These are phyloP conservation scores for Enteromius unitaeniatus DNA, from an alignment of 2,797 vertebrate genomes.

Conservation along the genomic window DNA sequence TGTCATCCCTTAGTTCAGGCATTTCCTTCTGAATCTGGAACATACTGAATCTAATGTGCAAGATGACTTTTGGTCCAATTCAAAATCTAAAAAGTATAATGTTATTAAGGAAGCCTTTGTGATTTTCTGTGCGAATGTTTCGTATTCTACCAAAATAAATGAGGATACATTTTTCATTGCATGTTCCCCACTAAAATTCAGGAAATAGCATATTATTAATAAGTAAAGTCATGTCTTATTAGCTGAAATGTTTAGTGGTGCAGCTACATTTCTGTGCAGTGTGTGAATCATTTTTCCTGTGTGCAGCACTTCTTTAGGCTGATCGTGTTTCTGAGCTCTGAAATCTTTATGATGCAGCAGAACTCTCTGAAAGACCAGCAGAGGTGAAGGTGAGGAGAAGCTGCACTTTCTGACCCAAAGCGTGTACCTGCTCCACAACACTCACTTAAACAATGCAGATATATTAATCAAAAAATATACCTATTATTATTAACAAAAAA, in stretches of 20 bases:
- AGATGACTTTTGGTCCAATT: background rate
- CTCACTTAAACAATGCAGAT: background rate
- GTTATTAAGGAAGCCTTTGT: background rate
- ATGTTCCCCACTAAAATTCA: background rate
- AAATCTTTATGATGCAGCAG: slow-evolving; percentile 76
- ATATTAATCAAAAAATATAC: background rate
- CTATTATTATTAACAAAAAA: background rate
- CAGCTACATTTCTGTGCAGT: background rate
- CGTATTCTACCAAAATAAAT: background rate
- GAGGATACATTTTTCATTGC: background rate
- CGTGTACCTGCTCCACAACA: background rate
- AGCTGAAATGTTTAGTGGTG: background rate
- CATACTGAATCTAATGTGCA: background rate
- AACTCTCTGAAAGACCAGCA: slow-evolving; percentile 72
- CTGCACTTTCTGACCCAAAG: background rate
- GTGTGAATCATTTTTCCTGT: slow-evolving; percentile 50
- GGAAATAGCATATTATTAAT: background rate
- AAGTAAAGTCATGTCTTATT: background rate
- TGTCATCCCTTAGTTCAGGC: background rate
- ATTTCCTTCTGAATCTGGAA: background rate
- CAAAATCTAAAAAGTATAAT: background rate
- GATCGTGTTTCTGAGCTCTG: slow-evolving; percentile 74
- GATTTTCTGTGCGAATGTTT: background rate
- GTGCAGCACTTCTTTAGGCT: slow-evolving; percentile 66
- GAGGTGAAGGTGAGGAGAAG: slow-evolving; percentile 41